Evolutionary conservation across 2,797 vertebrate genomes (phyloP).

Genomic region (Synaphobranchus kaupii): DNA sequence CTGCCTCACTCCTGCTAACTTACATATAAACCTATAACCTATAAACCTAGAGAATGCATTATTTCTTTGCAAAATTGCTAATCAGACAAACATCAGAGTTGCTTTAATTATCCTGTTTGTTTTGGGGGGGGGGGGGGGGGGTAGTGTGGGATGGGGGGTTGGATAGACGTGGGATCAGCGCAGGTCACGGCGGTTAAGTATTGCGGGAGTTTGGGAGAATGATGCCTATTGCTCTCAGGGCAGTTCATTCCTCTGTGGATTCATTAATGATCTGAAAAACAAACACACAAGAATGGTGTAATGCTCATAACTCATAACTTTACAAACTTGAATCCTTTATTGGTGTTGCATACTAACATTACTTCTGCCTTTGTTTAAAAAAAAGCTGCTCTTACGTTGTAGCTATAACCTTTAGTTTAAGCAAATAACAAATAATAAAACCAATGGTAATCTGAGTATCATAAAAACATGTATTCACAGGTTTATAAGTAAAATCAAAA

Average conservation of each 20-base stretch:
- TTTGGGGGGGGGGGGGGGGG: neutral
- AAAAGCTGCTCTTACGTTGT: neutral
- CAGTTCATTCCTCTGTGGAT: constrained; percentile 82
- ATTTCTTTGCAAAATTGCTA: neutral
- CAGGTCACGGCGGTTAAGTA: constrained; percentile 33
- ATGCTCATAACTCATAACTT: neutral
- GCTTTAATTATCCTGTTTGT: neutral
- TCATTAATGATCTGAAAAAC: constrained; percentile 87
- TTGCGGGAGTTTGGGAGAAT: constrained; percentile 13
- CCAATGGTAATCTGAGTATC: neutral
- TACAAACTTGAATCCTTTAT: neutral
- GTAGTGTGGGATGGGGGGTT: constrained; percentile 25
- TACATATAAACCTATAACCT: neutral
- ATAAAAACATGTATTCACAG: neutral
- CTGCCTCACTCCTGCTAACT: neutral
- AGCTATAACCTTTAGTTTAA: neutral
- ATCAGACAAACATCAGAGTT: neutral
- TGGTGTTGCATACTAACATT: no score
- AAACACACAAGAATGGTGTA: constrained; percentile 11
- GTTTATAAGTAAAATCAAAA: neutral
- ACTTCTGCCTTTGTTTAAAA: neutral
- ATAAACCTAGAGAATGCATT: neutral
- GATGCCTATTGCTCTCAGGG: constrained; percentile 49
- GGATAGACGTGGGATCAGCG: constrained; percentile 6
- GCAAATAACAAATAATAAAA: neutral